Evolutionary conservation across 2,888 invertebrate genomes (phyloP), one percentile per base, ranked within the genome.

Genomic region (Mythimna albipuncta): DNA sequence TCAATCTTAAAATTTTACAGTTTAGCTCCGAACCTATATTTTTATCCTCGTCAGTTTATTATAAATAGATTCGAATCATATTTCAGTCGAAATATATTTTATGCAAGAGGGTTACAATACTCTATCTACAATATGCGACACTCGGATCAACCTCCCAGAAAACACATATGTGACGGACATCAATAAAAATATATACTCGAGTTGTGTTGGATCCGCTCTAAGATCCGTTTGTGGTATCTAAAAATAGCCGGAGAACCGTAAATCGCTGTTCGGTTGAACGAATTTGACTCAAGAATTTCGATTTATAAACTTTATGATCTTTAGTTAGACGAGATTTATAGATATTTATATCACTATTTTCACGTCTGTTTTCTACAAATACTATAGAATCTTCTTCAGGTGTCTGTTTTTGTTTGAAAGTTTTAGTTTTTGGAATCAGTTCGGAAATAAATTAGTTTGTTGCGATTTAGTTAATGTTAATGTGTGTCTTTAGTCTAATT

Each of bases 331-430:
- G 70, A 78, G 70, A 81, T 82, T 80, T 77, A 79, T 67, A 64
- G 78, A 65, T 81, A 81, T 81, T 81, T 81, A 82, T 78, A 80
- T 73, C 52, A 77, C 76, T 68, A 41, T 73, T 54, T 74, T 38
- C 78, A 77, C 67, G 80, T 74, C 80, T 82, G 80, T 68, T 80
- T 69, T 58, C 57, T 55, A 58, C 67, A 76, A 77, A 81, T 73
- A 73, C 67, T 74, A 68, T 41, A 41, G 19, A 38, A 44, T 63
- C 26, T 62, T 72, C 57, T 77, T 68, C 70, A 44, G 75, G 58
- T 72, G 52, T 70, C 59, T 77, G 63, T 77, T 72, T 62, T n/a
- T 13, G 52, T 41, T 59, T 52, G 64, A 66, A 66, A 52, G 41
- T 16, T 77, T 50, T 62, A 62, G 57, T 81, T 76, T 79, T 79